phyloP scores from a whole-genome alignment of 2,888 invertebrate genomes.

The Frankliniella fusca region DNA sequence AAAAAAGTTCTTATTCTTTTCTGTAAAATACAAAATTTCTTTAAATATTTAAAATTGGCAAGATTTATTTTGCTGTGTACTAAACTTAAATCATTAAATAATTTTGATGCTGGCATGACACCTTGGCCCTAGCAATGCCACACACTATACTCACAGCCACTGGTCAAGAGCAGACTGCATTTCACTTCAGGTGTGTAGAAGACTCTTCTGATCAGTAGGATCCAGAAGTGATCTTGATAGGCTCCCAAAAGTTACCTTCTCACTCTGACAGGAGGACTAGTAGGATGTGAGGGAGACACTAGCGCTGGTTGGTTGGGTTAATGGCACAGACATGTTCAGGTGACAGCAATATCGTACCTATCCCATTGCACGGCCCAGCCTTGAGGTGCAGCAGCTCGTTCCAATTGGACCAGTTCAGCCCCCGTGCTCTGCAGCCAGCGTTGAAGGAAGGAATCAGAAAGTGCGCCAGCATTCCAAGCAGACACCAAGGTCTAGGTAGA shows the following conservation, averaged over 20 bases:
- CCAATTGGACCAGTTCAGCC: conserved; percentile 58
- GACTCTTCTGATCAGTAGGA: neutral
- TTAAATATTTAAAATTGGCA: neutral
- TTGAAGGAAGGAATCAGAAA: conserved; percentile 57
- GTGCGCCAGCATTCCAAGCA: conserved; percentile 59
- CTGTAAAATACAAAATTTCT: neutral
- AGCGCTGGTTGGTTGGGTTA: conserved; percentile 25
- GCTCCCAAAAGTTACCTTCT: conserved; percentile 24
- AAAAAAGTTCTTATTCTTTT: too few species aligned
- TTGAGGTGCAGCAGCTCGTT: conserved; percentile 60
- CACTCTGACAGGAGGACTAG: conserved; percentile 25
- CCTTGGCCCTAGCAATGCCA: neutral
- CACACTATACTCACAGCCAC: conserved; percentile 9
- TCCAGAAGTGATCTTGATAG: neutral
- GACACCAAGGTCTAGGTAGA: conserved; percentile 60
- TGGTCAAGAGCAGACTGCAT: conserved; percentile 15
- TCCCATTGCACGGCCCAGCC: conserved; percentile 71
- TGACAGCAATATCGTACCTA: conserved; percentile 54
- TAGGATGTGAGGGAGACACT: conserved; percentile 24
- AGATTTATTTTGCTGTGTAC: neutral
- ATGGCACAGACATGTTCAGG: conserved; percentile 28
- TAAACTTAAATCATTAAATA: neutral
- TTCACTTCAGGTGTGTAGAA: neutral
- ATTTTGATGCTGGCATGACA: neutral
- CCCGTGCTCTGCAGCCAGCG: conserved; percentile 59